Percentiles rank a stretch among this genome's conserved stretches.
Conservation (phyloP, 2,113 vertebrate genomes). For the Gorsachius goisagi region DNA sequence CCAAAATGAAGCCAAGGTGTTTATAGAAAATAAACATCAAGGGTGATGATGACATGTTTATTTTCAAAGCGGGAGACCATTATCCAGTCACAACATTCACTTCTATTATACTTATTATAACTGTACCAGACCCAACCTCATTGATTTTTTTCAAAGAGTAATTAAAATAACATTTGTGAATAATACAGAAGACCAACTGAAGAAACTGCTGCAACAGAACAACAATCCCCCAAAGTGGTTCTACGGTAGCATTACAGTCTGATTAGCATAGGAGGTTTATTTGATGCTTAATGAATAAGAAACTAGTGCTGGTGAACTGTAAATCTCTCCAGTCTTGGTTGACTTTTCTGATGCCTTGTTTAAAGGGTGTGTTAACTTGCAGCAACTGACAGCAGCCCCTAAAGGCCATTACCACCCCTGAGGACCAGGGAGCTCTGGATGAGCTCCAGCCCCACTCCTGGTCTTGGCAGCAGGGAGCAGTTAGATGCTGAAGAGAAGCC, state of each 20-base stretch:
- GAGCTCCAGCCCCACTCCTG: background rate
- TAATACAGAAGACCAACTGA: slow-evolving; percentile 60
- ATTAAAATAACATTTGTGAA: slow-evolving; percentile 69
- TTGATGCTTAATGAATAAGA: slow-evolving; percentile 64
- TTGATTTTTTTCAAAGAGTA: slow-evolving; percentile 67
- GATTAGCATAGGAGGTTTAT: slow-evolving; percentile 47
- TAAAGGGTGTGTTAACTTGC: slow-evolving; percentile 18
- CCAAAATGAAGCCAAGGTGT: slow-evolving; percentile 69
- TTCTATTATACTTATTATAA: slow-evolving; percentile 61
- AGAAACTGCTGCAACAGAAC: slow-evolving; percentile 48
- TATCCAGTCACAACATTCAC: slow-evolving; percentile 59
- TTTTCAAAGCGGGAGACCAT: slow-evolving; percentile 70
- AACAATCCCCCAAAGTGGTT: slow-evolving; percentile 59
- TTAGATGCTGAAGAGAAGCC: background rate
- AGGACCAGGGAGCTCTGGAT: background rate
- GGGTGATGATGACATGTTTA: slow-evolving; percentile 73
- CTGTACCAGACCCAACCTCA: slow-evolving; percentile 34
- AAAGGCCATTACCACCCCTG: background rate
- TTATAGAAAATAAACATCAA: slow-evolving; percentile 72
- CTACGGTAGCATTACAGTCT: slow-evolving; percentile 29
- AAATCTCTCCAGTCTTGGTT: slow-evolving; percentile 24
- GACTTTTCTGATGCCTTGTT: background rate
- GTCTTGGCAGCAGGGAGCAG: background rate
- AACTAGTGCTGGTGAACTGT: slow-evolving; percentile 47
- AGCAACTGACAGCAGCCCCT: slow-evolving; percentile 24